Conservation (phyloP, 2,888 invertebrate species). For the Aleiodes testaceus region DNA sequence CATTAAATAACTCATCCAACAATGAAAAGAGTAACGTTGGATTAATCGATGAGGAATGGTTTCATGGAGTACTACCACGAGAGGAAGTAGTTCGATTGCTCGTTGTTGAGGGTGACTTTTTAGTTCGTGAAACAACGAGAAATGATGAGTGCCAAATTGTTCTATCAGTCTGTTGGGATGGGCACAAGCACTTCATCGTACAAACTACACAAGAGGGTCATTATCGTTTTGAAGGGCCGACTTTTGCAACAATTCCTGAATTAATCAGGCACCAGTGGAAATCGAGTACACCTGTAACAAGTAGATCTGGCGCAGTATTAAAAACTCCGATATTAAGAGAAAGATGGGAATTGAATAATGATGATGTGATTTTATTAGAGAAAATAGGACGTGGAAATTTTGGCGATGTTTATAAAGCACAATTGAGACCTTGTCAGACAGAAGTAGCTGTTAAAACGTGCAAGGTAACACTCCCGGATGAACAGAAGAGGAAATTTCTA, state of each 20-base stretch:
- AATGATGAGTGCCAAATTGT: constrained; percentile 95
- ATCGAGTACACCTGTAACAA: constrained; percentile 91
- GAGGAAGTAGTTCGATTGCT: constrained; percentile 95
- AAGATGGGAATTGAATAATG: constrained; percentile 96
- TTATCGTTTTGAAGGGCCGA: constrained; percentile 94
- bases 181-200: constrained; percentile 97
- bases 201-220: constrained; percentile 95
- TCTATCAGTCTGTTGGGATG: constrained; percentile 95
- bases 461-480: constrained; percentile 93
- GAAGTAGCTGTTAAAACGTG: constrained; percentile 98
- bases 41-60: constrained; percentile 95
- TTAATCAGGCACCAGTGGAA: constrained; percentile 91
- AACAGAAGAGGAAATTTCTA: constrained; percentile 93
- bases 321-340: constrained; percentile 90
- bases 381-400: constrained; percentile 98
- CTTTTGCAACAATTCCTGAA: constrained; percentile 94
- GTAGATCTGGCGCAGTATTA: constrained; percentile 92
- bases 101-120: constrained; percentile 93
- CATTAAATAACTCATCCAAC: constrained; percentile 60
- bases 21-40: constrained; percentile 76
- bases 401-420: constrained; percentile 96
- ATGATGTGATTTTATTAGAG: constrained; percentile 91
- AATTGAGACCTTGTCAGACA: constrained; percentile 85
- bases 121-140: constrained; percentile 93
- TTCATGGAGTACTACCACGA: constrained; percentile 95